Evolutionary conservation across 2,797 vertebrate species (phyloP), one percentile per base, ranked within the genome.

Genomic region (Tapera naevia): DNA sequence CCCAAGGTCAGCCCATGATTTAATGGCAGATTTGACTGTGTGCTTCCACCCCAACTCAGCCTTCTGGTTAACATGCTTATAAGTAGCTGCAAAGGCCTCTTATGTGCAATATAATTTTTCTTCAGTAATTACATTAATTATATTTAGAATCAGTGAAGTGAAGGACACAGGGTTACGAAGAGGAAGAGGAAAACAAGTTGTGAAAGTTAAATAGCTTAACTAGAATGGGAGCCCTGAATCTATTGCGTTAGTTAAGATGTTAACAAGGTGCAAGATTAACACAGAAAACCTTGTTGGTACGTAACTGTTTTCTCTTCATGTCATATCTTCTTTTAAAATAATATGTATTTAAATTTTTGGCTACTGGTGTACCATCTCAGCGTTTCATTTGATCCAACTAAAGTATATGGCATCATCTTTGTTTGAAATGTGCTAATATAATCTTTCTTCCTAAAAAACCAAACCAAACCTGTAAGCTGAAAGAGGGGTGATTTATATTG

Each of bases 1-100:
- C 43, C 48, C 33, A 58, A 6, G 1, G 13, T 73, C 51, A 84
- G 0, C 45, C 17, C 1, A 0, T 11, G 37, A 11, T 0, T 22
- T 33, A 17, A 11, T 9, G 30, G 17, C 60, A 64, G 33, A 3
- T 66, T 56, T 62, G 23, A 28, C 46, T 45, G 12, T 0, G 0
- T 5, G 1, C 33, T 85, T 50, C 64, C 33, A 35, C 24, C 22
- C 21, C 35, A 46, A 1, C 45, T 65, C 46, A 5, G 2, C 61
- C 16, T 73, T 45, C 57, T 70, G 14, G 8, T 48, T 58, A 18
- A 21, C 9, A 54, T 58, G 46, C 37, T 41, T 64, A 13, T n/a
- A 45, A 58, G 53, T 73, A 56, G 32, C 71, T 85, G 37, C 28
- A 53, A n/a, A 61, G 19, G 17, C 28, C 58, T 72, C 46, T 58